phyloP scores from a whole-genome alignment of 2,113 vertebrate species.

The Pyrgilauda ruficollis region DNA sequence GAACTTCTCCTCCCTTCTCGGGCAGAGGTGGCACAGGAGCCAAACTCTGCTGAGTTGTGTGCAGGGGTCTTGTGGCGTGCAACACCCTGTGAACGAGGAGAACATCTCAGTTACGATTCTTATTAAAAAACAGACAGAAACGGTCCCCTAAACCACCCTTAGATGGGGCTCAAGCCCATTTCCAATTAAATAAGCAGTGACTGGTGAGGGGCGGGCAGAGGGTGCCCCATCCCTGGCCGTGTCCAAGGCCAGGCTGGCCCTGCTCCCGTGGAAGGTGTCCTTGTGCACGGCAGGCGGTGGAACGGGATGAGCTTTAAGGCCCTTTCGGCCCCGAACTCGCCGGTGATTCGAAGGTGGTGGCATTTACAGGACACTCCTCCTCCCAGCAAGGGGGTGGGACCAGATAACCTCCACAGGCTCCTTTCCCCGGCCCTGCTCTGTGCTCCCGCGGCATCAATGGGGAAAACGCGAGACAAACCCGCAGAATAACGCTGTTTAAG shows the following conservation, averaged over 20 bases:
- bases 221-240: not conserved
- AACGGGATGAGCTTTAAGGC: rapidly evolving
- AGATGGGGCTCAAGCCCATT: rapidly evolving
- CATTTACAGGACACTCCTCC: not conserved
- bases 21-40: slow-evolving; percentile 89
- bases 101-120: not conserved
- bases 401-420: not conserved
- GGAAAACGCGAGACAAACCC: rapidly evolving
- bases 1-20: slow-evolving; percentile 90
- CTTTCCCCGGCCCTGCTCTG: rapidly evolving
- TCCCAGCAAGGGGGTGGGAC: not conserved
- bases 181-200: rapidly evolving
- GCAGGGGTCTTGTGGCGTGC: slow-evolving; percentile 79
- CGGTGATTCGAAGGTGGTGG: rapidly evolving
- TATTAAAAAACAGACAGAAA: rapidly evolving
- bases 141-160: rapidly evolving
- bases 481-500: rapidly evolving
- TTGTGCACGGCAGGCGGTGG: not conserved
- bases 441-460: rapidly evolving
- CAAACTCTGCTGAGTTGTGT: slow-evolving; percentile 77
- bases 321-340: rapidly evolving
- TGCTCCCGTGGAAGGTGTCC: not conserved
- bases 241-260: not conserved
- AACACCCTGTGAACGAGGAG: slow-evolving; percentile 65
- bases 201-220: too few relatives aligned